Evolutionary conservation across 2,888 invertebrate genomes (phyloP).

Genomic region (Andrena dorsata): DNA sequence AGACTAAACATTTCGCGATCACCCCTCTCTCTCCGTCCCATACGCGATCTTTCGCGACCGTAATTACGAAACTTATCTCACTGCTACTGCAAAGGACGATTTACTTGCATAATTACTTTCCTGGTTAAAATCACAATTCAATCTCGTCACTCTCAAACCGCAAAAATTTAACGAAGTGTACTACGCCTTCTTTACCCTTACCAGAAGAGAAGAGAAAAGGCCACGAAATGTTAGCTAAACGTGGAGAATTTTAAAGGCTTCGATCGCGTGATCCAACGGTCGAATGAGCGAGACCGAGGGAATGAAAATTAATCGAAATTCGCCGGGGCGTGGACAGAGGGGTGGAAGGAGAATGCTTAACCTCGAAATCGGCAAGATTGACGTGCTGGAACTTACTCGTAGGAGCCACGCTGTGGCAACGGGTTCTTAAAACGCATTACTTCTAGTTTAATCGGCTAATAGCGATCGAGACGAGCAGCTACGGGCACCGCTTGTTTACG

Average conservation of each 20-base stretch:
- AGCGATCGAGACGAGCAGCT: neutral
- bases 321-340: neutral
- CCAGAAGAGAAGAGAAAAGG: no score
- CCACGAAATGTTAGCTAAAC: no score
- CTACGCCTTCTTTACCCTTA: no score
- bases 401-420: conserved; percentile 77
- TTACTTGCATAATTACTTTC: conserved; percentile 22
- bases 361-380: conserved; percentile 54
- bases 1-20: conserved; percentile 9
- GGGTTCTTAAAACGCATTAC: conserved; percentile 77
- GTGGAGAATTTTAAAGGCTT: neutral
- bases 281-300: neutral
- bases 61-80: conserved; percentile 43
- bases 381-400: conserved; percentile 75
- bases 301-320: neutral
- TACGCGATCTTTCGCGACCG: conserved; percentile 13
- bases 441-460: conserved; percentile 1
- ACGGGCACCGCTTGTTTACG: conserved; percentile 7
- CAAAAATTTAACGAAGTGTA: no score
- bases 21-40: neutral
- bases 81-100: conserved; percentile 33
- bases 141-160: no score
- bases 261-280: neutral
- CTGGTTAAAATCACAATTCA: no score
- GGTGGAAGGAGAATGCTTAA: conserved; percentile 46